These are phyloP conservation scores for Drosophila affinis DNA, from an alignment of 2,888 invertebrate species.

Conservation along the genomic window DNA sequence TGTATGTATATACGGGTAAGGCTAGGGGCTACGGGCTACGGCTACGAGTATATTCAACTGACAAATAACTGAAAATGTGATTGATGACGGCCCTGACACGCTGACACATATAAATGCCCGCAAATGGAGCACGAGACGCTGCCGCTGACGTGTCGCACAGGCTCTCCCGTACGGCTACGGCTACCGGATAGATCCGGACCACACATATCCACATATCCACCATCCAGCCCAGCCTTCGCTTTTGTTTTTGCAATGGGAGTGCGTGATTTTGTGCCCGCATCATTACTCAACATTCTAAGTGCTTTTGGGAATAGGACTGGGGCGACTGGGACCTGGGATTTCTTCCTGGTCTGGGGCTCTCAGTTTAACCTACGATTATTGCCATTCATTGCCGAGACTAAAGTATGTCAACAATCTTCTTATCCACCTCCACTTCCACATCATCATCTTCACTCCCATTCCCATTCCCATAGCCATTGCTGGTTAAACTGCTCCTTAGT, in stretches of 20 bases:
- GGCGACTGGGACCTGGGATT: neutral
- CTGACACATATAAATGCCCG: constrained; percentile 76
- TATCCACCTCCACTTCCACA: neutral
- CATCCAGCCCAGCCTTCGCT: neutral
- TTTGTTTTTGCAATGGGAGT: constrained; percentile 51
- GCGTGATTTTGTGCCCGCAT: constrained; percentile 53
- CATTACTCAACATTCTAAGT: constrained; percentile 60
- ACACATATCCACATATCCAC: constrained; percentile 2
- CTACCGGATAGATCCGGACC: constrained; percentile 17
- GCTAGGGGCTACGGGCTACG: neutral
- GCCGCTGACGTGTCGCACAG: constrained; percentile 61
- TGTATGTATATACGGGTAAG: neutral
- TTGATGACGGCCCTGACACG: constrained; percentile 73
- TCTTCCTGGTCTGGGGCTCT: neutral
- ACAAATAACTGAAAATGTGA: constrained; percentile 76
- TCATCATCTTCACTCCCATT: neutral
- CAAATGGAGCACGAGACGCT: constrained; percentile 69
- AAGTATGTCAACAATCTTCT: constrained; percentile 56
- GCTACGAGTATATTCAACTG: constrained; percentile 50
- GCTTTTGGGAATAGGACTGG: constrained; percentile 7
- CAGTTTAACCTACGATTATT: constrained; percentile 63
- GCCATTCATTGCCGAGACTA: constrained; percentile 61
- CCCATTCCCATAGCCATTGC: neutral
- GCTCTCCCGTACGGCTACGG: constrained; percentile 1
- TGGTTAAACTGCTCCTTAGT: constrained; percentile 13